Evolutionary conservation across 2,797 vertebrate species (phyloP).

Genomic region (Scarus forsteni): DNA sequence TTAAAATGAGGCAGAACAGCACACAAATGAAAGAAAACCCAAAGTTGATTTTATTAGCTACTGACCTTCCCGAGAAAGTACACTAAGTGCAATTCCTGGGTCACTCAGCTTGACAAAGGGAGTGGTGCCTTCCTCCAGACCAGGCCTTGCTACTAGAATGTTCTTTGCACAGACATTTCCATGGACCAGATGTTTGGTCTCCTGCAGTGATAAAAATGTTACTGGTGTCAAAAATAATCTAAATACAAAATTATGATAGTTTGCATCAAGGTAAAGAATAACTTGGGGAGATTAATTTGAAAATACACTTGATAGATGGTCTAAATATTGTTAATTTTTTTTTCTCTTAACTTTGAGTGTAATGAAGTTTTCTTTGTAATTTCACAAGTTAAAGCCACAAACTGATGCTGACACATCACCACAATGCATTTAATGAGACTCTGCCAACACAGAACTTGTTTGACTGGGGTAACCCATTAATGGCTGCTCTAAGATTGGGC

Average conservation of each 20-base stretch:
- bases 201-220: conserved; percentile 77
- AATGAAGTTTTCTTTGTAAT: too few relatives aligned
- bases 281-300: too few relatives aligned
- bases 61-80: conserved; percentile 91
- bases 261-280: not conserved
- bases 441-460: too few relatives aligned
- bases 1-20: conserved; percentile 17
- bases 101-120: conserved; percentile 96
- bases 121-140: conserved; percentile 83
- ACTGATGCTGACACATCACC: too few relatives aligned
- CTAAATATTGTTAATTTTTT: too few relatives aligned
- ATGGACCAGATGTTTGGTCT: conserved; percentile 90
- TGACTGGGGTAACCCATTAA: too few relatives aligned
- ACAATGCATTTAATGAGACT: too few relatives aligned
- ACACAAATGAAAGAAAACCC: conserved; percentile 7
- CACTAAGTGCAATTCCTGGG: conserved; percentile 88
- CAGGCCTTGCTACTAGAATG: conserved; percentile 89
- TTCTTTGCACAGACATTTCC: conserved; percentile 96
- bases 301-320: too few relatives aligned
- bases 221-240: not conserved
- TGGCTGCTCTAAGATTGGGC: too few relatives aligned
- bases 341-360: too few relatives aligned
- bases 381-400: too few relatives aligned
- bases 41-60: not conserved
- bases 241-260: not conserved